Evolutionary conservation across 2,113 vertebrate species (phyloP), one percentile per base, ranked within the genome.

Genomic region (Lathamus discolor): DNA sequence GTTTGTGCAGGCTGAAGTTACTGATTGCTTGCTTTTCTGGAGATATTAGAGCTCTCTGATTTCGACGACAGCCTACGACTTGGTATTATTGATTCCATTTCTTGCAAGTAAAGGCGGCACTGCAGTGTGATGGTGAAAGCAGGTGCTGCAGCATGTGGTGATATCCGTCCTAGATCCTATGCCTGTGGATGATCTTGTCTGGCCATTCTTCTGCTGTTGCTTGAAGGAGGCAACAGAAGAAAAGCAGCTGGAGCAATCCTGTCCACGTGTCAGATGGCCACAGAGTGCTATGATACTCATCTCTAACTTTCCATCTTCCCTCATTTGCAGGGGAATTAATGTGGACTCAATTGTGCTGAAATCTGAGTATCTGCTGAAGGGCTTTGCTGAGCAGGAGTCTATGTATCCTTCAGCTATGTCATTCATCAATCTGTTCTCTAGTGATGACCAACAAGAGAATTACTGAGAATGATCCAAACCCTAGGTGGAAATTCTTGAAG

Each of bases 381-480:
- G 67, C 59, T 90, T 54, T 35, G 17, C 79, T 90, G 82, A 67
- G 15, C 80, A 54, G 84, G 25, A 83, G 80, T 31, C 64, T 78
- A 7, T 44, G 49, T 77, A 63, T 92, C 83, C 76, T 75, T 48
- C 82, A 78, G 85, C 92, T 95, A 37, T 92, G 90, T 86, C 83
- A 64, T 84, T 92, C 88, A 93, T 96, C 86, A 80, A 83, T n/a
- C 67, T 77, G 28, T 86, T 94, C 70, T 12, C 68, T 80, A 79
- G 29, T 78, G 92, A 41, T 92, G 84, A 90, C 39, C 8, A 31
- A 19, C 62, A 55, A 22, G 22, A 86, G 72, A 54, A 73, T 44
- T 43, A 12, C 70, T 48, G 90, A 86, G 78, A 72, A 82, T 77
- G 43, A 63, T 43, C 75, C 76, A 70, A 68, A 84, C 35, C 28